Conservation (phyloP, 2,888 invertebrate genomes). For the Drosophila hamatofila region DNA sequence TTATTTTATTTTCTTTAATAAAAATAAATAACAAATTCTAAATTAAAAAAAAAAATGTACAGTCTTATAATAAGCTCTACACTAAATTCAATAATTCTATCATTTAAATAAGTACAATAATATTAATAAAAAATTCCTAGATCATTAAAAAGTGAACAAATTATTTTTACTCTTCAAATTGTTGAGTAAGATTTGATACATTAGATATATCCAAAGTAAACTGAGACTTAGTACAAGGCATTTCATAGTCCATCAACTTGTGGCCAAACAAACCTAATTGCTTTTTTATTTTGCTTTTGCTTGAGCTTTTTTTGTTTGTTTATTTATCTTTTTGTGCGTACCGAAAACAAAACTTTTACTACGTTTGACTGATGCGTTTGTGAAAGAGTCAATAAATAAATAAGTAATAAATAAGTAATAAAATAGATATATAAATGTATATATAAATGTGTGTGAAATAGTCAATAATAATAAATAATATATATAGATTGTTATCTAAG, state of each 20-base stretch:
- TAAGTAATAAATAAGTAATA: background rate
- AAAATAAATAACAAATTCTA: too few relatives aligned
- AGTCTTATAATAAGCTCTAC: too few relatives aligned
- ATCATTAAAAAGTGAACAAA: too few relatives aligned
- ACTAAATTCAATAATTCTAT: too few relatives aligned
- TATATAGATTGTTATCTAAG: background rate
- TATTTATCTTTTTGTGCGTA: slow-evolving; percentile 15
- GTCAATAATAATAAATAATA: slow-evolving; percentile 5
- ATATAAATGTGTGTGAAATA: slow-evolving; percentile 10
- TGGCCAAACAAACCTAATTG: background rate
- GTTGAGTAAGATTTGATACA: too few relatives aligned
- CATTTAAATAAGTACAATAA: too few relatives aligned
- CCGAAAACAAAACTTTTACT: slow-evolving; percentile 46
- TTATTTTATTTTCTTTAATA: too few relatives aligned
- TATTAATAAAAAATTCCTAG: too few relatives aligned
- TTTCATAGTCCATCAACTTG: background rate
- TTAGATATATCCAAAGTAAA: background rate
- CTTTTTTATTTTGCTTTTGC: slow-evolving; percentile 51
- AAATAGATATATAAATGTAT: slow-evolving; percentile 3
- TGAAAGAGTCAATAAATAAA: slow-evolving; percentile 38
- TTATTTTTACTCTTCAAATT: too few relatives aligned
- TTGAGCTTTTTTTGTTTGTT: slow-evolving; percentile 29
- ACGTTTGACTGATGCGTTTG: slow-evolving; percentile 14
- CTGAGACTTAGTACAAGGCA: background rate
- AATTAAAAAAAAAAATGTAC: too few relatives aligned